These are phyloP conservation scores for Campaea margaritaria DNA, from an alignment of 2,888 invertebrate species.

Conservation along the genomic window DNA sequence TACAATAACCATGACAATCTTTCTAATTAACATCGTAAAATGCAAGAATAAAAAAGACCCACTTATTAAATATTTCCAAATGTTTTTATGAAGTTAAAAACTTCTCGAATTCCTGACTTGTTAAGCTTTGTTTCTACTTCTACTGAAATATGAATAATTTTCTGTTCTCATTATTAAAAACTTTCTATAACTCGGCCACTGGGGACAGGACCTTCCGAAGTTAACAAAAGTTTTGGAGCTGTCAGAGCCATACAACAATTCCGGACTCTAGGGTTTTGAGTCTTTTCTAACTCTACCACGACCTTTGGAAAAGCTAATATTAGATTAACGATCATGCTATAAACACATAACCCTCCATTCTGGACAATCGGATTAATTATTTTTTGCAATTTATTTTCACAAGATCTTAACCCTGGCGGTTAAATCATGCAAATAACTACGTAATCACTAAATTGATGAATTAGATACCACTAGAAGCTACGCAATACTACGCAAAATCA, in stretches of 20 bases:
- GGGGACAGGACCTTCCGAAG: constrained; percentile 42
- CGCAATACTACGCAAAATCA: too few relatives aligned
- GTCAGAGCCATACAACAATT: constrained; percentile 35
- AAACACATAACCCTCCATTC: too few relatives aligned
- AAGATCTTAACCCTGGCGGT: too few relatives aligned
- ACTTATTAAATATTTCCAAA: neutral
- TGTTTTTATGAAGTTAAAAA: constrained; percentile 38
- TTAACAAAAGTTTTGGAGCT: constrained; percentile 50
- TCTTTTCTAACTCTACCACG: constrained; percentile 1
- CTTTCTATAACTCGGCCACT: constrained; percentile 46
- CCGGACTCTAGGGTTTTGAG: constrained; percentile 7
- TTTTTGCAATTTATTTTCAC: too few relatives aligned
- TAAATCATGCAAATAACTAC: too few relatives aligned
- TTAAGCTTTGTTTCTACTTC: constrained; percentile 41
- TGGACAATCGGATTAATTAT: too few relatives aligned
- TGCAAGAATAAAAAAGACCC: too few relatives aligned
- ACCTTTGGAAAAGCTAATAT: neutral
- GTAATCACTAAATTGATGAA: too few relatives aligned
- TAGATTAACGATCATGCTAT: neutral
- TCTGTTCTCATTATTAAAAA: constrained; percentile 43
- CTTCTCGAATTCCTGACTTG: constrained; percentile 33
- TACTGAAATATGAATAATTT: constrained; percentile 41
- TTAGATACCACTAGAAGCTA: too few relatives aligned
- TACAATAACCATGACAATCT: too few relatives aligned
- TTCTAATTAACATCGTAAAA: too few relatives aligned